Percentiles rank a stretch among this genome's conserved stretches.
Conservation (phyloP, 1,140 invertebrate genomes). For the Mizuhopecten yessoensis region DNA sequence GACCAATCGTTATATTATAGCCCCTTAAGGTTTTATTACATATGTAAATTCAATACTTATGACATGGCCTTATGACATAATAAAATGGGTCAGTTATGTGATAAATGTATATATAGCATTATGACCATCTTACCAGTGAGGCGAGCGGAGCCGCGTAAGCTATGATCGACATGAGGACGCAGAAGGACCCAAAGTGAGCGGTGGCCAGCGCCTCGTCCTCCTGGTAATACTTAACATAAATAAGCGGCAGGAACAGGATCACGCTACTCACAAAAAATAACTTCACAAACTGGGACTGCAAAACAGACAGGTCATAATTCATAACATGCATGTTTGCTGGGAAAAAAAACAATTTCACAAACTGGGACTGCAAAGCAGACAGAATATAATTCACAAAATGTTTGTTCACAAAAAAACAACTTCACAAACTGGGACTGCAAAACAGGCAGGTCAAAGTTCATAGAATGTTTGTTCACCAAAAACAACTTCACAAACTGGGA, state of each 20-base stretch:
- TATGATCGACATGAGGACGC: slow-evolving; percentile 54
- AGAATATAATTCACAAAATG: too few relatives aligned
- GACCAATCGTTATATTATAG: too few relatives aligned
- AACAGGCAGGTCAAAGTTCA: neutral
- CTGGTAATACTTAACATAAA: slow-evolving; percentile 54
- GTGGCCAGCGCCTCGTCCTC: slow-evolving; percentile 46
- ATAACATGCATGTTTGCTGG: neutral
- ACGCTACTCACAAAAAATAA: slow-evolving; percentile 44
- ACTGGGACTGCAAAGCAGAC: too few relatives aligned
- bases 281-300: slow-evolving; percentile 50
- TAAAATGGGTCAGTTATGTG: too few relatives aligned
- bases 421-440: slow-evolving; percentile 51
- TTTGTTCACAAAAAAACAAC: slow-evolving; percentile 43
- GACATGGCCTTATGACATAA: too few relatives aligned
- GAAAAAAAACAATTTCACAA: neutral
- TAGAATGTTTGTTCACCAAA: neutral
- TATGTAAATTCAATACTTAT: too few relatives aligned
- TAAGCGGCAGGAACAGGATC: slow-evolving; percentile 46
- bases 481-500: neutral
- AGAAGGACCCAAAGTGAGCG: slow-evolving; percentile 49
- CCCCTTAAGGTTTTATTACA: too few relatives aligned
- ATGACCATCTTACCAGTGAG: slow-evolving; percentile 59
- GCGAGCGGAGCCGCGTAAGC: slow-evolving; percentile 62
- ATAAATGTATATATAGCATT: too few relatives aligned
- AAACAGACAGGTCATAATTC: slow-evolving; percentile 6